Base-by-base conservation (phyloP, 1,140 invertebrate species). In the Caligus rogercresseyi region DNA sequence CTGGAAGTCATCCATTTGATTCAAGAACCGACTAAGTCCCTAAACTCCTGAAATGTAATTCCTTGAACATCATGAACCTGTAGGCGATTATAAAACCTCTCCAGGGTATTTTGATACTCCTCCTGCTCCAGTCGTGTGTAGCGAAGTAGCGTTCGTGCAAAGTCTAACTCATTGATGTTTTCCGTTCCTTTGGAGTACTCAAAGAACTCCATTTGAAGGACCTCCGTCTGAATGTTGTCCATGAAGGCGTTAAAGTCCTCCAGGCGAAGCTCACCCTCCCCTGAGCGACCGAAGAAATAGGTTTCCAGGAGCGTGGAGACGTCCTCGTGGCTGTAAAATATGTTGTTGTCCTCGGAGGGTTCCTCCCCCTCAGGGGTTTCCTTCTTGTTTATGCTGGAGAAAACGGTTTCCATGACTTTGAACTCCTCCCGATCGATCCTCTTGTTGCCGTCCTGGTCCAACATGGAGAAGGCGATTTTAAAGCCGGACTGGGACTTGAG, bases 401-500 rank as follows among this genome's bases (percentile, higher is more conserved):
- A 89, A 70, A 91, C 87, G 71, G 86, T 87, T 73, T 91, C 87
- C 84, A 91, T 85, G 16, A 62, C 18, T 54, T 23, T 79, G 77
- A 98, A 98, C 76, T 98, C 94, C 67, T 86, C 83, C 76, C 95
- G 96, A 74, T 96, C 92, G 16, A 98, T 91, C 70, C 84, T 80
- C 71, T 93, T 82, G 75, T 97, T 97, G 54, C 92, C 91, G 74
- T 97, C 93, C 2, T 89, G 94, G 72, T 98, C 94, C 74, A 97
- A 97, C 91, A 98, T 97, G 72, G 95, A 92, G 75, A 98, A 98
- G 1, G 93, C 94, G 69, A 97, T 95, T 61, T 83, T 80, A 74
- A 98, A 98, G 52, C 92, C 91, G 53, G 89, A 88, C 68, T 89
- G 84, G 0, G 93, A 92, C 72, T 97, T 92, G 96, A 78, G 26